A percentile compares a stretch with the other conserved stretches of the same genome.
phyloP scores from a whole-genome alignment of 2,113 vertebrate species.

The Pelecanoides urinatrix region DNA sequence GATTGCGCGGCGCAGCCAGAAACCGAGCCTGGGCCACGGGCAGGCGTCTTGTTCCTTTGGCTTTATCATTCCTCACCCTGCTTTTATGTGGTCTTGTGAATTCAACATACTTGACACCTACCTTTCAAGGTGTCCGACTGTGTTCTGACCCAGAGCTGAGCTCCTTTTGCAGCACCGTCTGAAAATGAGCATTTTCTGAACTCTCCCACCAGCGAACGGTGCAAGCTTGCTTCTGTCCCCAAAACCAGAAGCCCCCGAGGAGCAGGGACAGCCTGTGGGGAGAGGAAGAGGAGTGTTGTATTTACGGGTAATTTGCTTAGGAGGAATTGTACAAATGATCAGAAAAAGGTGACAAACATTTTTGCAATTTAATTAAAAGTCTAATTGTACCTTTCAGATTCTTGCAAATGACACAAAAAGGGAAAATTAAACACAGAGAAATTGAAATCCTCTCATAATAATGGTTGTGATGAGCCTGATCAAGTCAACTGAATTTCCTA shows the following conservation, averaged over 20 bases:
- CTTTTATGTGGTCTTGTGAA: background rate
- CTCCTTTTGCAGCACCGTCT: background rate
- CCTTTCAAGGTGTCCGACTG: background rate
- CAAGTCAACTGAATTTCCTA: background rate
- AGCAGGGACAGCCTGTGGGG: too few relatives aligned
- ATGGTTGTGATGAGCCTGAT: background rate
- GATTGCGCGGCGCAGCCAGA: background rate
- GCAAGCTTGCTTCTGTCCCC: background rate
- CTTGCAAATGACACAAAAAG: background rate
- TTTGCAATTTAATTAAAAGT: background rate
- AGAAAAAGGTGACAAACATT: background rate
- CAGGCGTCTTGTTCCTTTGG: background rate
- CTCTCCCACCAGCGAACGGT: rapidly evolving
- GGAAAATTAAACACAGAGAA: background rate
- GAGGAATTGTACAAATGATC: background rate
- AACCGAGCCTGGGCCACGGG: background rate
- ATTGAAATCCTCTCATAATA: background rate
- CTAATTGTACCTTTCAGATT: background rate
- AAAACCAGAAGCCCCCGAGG: background rate
- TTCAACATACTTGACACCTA: background rate
- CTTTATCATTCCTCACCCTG: background rate
- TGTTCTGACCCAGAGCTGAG: background rate
- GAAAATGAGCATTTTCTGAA: background rate
- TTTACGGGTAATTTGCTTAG: background rate
- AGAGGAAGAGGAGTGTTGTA: background rate